Evolutionary conservation across 2,888 invertebrate genomes (phyloP), one percentile per base, ranked within the genome.

Genomic region (Spilarctia lutea): DNA sequence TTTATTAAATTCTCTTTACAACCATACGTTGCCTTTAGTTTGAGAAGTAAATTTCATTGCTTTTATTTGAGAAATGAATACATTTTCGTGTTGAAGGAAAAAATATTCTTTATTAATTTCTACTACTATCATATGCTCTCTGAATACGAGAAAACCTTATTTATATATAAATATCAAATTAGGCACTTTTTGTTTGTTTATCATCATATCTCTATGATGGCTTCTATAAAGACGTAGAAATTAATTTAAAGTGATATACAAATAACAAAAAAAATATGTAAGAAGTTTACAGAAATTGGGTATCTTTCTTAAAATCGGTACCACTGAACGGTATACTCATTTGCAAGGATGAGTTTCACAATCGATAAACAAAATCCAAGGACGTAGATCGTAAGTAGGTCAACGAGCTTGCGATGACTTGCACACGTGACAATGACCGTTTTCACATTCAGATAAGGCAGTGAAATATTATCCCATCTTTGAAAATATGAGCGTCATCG

Each of bases 311-410:
- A 24, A 30, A 60, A 60, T 60, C 16, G 16, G 63, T 2, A 27
- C 2, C 18, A 18, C 63, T 30, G 63, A 63, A 63, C 63, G 7
- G 30, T 63, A 30, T 63, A 30, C 30, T 63, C 63, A 30, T 63
- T 63, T 30, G 18, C 30, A 30, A 63, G 30, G 63, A 63, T 63
- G 63, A 30, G 30, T 30, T 30, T 63, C 20, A 30, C 68, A 45
- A 68, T 68, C 67, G 30, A 45, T 68, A 18, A 68, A 45, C 67
- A 27, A 68, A 67, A 68, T 45, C 67, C 30, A 68, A 45, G 45
- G 67, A 68, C 20, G 45, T 45, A 24, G 30, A 20, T 68, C 20
- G 18, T 20, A 45, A 68, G 30, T 68, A 68, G 68, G 45, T 68
- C 68, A 68, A 68, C 27, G 68, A 30, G 45, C 68, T 42, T n/a